These are phyloP conservation scores for Rhegmatorhina hoffmannsi DNA, from an alignment of 2,113 vertebrate genomes.

Conservation along the genomic window DNA sequence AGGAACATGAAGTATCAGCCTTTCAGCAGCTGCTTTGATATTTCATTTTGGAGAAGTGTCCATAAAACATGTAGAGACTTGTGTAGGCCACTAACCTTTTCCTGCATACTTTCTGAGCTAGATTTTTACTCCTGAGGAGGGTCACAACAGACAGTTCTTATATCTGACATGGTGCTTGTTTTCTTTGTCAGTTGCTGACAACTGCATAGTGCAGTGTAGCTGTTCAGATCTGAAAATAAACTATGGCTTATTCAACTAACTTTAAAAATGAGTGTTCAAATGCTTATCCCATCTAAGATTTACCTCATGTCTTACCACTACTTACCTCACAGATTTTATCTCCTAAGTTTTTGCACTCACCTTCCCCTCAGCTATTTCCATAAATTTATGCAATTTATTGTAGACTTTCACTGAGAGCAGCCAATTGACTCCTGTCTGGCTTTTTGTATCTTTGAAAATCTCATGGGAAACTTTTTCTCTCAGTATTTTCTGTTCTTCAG, in stretches of 20 bases:
- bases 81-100: background rate
- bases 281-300: background rate
- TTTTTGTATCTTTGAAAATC: constrained; percentile 3
- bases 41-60: background rate
- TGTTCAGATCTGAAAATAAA: background rate
- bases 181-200: background rate
- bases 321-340: constrained; percentile 21
- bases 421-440: background rate
- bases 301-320: background rate
- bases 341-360: background rate
- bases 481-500: background rate
- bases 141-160: background rate
- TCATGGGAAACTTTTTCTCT: background rate
- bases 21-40: background rate
- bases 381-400: background rate
- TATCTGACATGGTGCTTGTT: background rate
- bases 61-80: background rate
- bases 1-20: background rate
- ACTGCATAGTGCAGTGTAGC: background rate
- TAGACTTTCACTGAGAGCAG: background rate
- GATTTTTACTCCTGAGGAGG: background rate
- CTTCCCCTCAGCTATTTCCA: background rate
- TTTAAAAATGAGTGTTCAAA: background rate
- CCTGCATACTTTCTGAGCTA: background rate
- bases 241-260: background rate